Conservation (phyloP, 2,113 vertebrate genomes). For the Forbesichthys papilliferus region DNA sequence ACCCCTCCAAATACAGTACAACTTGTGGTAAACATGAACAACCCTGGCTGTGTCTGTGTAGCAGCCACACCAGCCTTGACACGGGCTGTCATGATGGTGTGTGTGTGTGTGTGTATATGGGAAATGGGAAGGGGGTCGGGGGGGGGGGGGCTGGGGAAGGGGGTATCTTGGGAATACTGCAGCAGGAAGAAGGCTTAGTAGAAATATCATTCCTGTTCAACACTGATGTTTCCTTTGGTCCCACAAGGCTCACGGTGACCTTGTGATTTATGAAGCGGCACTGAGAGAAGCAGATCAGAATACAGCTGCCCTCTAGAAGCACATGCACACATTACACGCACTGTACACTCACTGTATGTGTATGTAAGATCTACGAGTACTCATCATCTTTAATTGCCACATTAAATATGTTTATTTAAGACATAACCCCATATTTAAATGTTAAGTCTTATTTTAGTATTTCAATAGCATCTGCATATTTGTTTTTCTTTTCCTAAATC, state of each 20-base stretch:
- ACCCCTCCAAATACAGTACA: no score
- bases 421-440: no score
- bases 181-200: slow-evolving; percentile 51
- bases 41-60: neutral
- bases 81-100: slow-evolving; percentile 41
- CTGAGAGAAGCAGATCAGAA: slow-evolving; percentile 44
- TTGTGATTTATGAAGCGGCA: slow-evolving; percentile 52
- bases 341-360: neutral
- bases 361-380: slow-evolving; percentile 1
- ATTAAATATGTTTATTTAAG: neutral
- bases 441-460: no score
- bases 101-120: slow-evolving; percentile 12
- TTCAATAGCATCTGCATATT: no score
- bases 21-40: no score
- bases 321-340: slow-evolving; percentile 21
- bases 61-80: slow-evolving; percentile 27
- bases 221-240: slow-evolving; percentile 56
- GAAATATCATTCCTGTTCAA: slow-evolving; percentile 59
- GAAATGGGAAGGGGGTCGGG: slow-evolving; percentile 6
- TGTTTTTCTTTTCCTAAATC: no score
- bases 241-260: slow-evolving; percentile 44
- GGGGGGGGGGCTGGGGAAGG: slow-evolving; percentile 12
- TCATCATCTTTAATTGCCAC: neutral
- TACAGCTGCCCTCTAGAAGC: slow-evolving; percentile 38
- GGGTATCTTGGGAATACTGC: slow-evolving; percentile 44